These are phyloP conservation scores for Chloromyia formosa DNA, from an alignment of 2,888 invertebrate genomes.

Conservation along the genomic window DNA sequence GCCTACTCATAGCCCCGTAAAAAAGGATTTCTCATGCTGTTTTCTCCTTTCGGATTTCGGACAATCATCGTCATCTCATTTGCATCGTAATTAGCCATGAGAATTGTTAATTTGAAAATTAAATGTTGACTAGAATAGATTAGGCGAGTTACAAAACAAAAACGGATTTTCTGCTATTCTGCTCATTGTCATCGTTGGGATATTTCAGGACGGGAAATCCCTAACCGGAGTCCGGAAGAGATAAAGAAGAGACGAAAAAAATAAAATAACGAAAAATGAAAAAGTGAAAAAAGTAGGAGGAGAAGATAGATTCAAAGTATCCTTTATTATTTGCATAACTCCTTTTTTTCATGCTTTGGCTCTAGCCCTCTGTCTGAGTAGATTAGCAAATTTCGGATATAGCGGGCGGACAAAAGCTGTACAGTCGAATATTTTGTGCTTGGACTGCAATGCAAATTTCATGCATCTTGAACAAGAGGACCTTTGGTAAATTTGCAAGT, in stretches of 20 bases:
- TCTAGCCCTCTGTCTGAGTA: conserved; percentile 17
- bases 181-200: conserved; percentile 17
- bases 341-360: not conserved
- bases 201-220: not conserved
- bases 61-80: conserved; percentile 30
- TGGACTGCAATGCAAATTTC: conserved; percentile 39
- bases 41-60: not conserved
- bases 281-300: conserved; percentile 4
- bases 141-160: conserved; percentile 37
- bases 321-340: conserved; percentile 21
- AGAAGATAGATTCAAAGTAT: conserved; percentile 14
- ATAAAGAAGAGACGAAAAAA: not conserved
- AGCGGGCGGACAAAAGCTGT: conserved; percentile 34
- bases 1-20: not conserved
- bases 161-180: conserved; percentile 27
- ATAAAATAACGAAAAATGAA: not conserved
- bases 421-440: conserved; percentile 39
- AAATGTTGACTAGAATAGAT: conserved; percentile 40
- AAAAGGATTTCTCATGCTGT: conserved; percentile 11
- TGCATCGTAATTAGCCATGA: conserved; percentile 43
- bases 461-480: conserved; percentile 18
- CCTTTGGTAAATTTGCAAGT: not conserved
- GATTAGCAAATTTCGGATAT: conserved; percentile 31
- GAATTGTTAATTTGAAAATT: conserved; percentile 42
- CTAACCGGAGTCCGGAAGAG: not conserved